These are phyloP conservation scores for Aphelinus atriplicis DNA, from an alignment of 1,140 invertebrate species.

Conservation along the genomic window DNA sequence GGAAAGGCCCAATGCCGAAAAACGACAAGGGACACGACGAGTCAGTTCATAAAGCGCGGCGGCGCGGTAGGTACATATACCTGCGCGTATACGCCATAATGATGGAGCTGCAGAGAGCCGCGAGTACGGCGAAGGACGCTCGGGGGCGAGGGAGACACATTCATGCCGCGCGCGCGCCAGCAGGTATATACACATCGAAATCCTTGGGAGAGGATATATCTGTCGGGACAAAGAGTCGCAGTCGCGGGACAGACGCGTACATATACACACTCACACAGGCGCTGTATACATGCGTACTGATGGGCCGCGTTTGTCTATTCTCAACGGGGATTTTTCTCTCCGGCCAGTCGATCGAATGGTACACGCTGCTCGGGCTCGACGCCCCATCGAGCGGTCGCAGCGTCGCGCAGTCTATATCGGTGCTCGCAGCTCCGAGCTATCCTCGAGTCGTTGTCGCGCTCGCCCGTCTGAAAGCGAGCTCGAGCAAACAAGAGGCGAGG, in stretches of 20 bases:
- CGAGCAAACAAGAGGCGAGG: slow-evolving; percentile 1
- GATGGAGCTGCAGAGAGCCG: not conserved
- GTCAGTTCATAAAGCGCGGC: slow-evolving; percentile 18
- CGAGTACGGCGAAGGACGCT: not conserved
- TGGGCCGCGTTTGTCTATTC: slow-evolving; percentile 15
- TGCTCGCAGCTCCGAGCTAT: no score
- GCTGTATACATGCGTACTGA: slow-evolving; percentile 8
- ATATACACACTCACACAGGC: no score
- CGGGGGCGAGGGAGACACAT: not conserved
- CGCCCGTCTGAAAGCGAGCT: not conserved
- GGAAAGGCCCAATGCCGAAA: slow-evolving; percentile 10
- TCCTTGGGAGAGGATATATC: slow-evolving; percentile 14
- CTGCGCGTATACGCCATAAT: slow-evolving; percentile 1
- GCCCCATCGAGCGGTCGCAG: not conserved
- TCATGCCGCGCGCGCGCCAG: not conserved
- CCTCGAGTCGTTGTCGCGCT: no score
- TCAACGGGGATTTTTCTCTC: slow-evolving; percentile 8
- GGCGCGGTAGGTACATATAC: slow-evolving; percentile 8
- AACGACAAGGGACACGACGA: not conserved
- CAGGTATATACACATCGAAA: not conserved
- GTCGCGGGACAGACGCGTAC: not conserved
- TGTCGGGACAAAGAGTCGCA: slow-evolving; percentile 3
- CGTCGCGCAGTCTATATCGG: not conserved
- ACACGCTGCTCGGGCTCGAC: not conserved
- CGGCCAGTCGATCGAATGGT: no score